A percentile compares a stretch with the other conserved stretches of the same genome.
These are phyloP conservation scores for Rhabdomys dilectus DNA, from an alignment of 2,113 vertebrate genomes.

Conservation along the genomic window DNA sequence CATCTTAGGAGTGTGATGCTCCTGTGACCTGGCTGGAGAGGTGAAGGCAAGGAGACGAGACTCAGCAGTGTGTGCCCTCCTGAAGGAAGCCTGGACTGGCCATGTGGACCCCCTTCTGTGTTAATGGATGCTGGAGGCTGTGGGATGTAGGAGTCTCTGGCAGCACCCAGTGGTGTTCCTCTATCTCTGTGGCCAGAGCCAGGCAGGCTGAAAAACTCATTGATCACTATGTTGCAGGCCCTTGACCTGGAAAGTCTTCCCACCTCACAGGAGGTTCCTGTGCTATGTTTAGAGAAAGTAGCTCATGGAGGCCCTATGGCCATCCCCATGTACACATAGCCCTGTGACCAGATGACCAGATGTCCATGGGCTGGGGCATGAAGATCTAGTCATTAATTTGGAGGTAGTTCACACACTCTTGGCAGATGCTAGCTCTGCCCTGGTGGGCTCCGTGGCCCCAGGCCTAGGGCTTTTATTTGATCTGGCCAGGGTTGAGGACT, in stretches of 20 bases:
- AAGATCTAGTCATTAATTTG: accelerated
- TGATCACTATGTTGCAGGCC: accelerated
- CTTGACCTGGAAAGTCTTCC: accelerated
- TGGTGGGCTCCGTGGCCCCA: not conserved
- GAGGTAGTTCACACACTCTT: accelerated
- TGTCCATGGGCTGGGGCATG: accelerated
- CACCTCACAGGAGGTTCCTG: not conserved
- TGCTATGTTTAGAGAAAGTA: not conserved
- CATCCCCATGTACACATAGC: not conserved
- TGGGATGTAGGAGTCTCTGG: not conserved
- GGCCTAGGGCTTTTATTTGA: not conserved
- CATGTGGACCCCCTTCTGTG: accelerated
- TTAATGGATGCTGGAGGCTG: accelerated
- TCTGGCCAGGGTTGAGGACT: not conserved
- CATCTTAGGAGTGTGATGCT: no score
- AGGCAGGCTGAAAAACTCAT: accelerated
- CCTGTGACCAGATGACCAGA: not conserved
- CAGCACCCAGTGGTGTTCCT: accelerated
- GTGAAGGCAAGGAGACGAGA: not conserved
- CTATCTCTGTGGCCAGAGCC: accelerated
- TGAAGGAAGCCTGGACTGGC: no score
- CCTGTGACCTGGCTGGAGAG: not conserved
- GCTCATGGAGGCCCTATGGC: not conserved
- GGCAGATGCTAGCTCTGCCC: accelerated
- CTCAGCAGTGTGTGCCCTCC: not conserved